phyloP scores from a whole-genome alignment of 2,888 invertebrate genomes.

The Apodemia duryi region DNA sequence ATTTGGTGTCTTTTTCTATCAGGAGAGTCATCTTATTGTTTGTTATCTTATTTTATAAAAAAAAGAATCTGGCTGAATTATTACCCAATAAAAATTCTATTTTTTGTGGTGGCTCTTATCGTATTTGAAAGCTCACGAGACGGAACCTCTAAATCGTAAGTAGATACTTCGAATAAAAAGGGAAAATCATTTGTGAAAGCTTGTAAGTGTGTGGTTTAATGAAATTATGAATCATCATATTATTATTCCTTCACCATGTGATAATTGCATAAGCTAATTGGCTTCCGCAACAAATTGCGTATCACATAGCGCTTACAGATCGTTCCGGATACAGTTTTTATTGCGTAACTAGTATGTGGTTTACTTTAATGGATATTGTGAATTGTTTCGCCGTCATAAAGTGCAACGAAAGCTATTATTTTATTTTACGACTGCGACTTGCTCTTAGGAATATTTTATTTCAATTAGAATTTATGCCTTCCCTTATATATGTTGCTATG shows the following conservation, averaged over 20 bases:
- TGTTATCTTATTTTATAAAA: too few species aligned
- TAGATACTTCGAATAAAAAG: background rate
- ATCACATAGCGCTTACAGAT: slow-evolving; percentile 52
- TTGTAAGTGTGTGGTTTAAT: background rate
- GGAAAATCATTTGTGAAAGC: background rate
- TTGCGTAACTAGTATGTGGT: slow-evolving; percentile 1
- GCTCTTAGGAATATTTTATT: background rate
- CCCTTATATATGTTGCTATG: slow-evolving; percentile 24
- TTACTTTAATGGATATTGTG: slow-evolving; percentile 16
- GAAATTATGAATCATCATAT: background rate
- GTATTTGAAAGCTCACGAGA: background rate
- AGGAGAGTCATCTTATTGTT: too few species aligned
- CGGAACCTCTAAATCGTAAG: background rate
- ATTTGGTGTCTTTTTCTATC: too few species aligned
- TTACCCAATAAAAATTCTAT: too few species aligned
- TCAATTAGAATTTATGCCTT: background rate
- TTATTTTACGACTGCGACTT: slow-evolving; percentile 18
- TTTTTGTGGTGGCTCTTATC: too few species aligned
- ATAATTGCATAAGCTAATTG: slow-evolving; percentile 48
- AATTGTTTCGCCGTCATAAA: slow-evolving; percentile 30
- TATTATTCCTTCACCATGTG: slow-evolving; percentile 5
- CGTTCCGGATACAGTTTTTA: slow-evolving; percentile 13
- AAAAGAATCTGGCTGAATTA: too few species aligned
- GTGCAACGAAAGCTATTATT: slow-evolving; percentile 15
- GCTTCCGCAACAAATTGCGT: slow-evolving; percentile 67